Base-by-base conservation (phyloP, 2,797 vertebrate species). In the Apodemus agrarius region DNA sequence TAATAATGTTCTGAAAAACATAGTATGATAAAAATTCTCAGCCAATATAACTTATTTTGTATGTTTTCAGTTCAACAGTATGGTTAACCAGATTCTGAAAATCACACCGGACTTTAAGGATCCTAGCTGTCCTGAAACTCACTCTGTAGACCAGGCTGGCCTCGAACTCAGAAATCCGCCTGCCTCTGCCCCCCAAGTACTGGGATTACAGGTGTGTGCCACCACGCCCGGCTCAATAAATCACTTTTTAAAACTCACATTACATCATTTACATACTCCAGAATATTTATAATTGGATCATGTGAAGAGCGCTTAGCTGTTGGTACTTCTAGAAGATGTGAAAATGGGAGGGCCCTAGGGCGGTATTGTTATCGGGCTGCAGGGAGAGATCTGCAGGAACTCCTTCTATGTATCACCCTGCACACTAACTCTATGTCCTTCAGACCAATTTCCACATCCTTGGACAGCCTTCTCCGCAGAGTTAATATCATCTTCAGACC, bases 21-120 rank as follows among this genome's bases (percentile, higher is more conserved):
- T 13, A 49, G 10, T 65, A 34, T 84, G 59, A 11, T 85, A 67
- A 67, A 49, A 84, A 67, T 49, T 84, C 82, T 34, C 29, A 49
- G 40, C 34, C 40, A 84, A 22, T 49, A 65, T 65, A 49, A 1
- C 29, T 65, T 46, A 49, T 49, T 67, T 92, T 57, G 43, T 93
- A 92, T 46, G 76, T 94, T 19, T 84, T 89, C 84, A 72, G 52
- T 91, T 80, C 34, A 93, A 63, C 22, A 83, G 34, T 74, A 89
- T 79, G 21, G 29, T 72, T 90, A 94, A 86, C 8, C 13, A 93
- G 57, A 92, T 93, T 96, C 22, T 92, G 46, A 96, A 95, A 94
- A 93, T 84, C 24, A 92, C 90, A 72, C 16, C 46, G 75, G 34
- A 94, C 82, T n/a, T n/a, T n/a, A n/a, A n/a, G n/a, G n/a, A n/a